phyloP scores from a whole-genome alignment of 1,140 invertebrate genomes.

The Leptestheria dahalacensis region DNA sequence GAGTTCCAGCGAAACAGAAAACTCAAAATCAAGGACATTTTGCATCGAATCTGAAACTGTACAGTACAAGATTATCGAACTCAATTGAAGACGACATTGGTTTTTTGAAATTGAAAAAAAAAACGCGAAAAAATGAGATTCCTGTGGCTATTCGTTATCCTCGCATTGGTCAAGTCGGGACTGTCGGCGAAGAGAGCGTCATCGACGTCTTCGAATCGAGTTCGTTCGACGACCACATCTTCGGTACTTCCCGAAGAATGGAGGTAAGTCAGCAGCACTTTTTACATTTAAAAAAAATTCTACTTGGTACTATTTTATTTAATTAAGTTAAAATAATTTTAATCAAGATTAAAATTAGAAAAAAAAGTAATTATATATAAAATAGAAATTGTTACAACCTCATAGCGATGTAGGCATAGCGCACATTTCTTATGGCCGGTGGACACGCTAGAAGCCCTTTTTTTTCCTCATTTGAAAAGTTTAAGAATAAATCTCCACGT shows the following conservation, averaged over 20 bases:
- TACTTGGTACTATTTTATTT: too few species aligned
- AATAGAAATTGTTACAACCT: too few species aligned
- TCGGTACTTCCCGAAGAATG: not conserved
- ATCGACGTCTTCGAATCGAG: not conserved
- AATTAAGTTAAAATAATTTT: too few species aligned
- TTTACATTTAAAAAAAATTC: not conserved
- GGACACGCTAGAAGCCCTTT: not conserved
- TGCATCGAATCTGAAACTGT: not conserved
- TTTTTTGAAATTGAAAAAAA: not conserved
- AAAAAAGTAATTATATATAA: too few species aligned
- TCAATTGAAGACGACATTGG: too few species aligned
- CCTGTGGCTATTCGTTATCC: not conserved
- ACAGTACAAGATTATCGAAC: too few species aligned
- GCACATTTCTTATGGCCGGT: not conserved
- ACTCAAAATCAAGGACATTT: too few species aligned
- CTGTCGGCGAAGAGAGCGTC: not conserved
- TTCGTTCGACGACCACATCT: not conserved
- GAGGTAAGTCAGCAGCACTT: not conserved
- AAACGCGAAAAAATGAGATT: not conserved
- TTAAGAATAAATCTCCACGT: not conserved
- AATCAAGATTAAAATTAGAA: too few species aligned
- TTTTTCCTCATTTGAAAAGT: not conserved
- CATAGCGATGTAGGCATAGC: too few species aligned
- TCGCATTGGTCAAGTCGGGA: not conserved
- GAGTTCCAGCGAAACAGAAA: too few species aligned